A percentile compares a stretch with the other conserved stretches of the same genome.
These are phyloP conservation scores for Halictus quadricinctus DNA, from an alignment of 2,888 invertebrate species.

Conservation along the genomic window DNA sequence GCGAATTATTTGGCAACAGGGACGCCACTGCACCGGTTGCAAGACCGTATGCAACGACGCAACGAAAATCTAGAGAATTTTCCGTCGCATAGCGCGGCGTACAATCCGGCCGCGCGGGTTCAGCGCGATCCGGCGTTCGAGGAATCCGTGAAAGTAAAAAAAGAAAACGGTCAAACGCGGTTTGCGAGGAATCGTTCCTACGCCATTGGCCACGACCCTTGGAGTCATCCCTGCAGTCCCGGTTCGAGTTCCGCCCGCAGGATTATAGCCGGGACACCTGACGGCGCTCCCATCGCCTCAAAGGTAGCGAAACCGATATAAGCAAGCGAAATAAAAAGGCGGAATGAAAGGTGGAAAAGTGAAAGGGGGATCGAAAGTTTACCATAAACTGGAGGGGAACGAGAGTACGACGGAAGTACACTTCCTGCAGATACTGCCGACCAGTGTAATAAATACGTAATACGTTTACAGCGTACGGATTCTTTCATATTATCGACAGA, in stretches of 20 bases:
- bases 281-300: conserved; percentile 71
- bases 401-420: background rate
- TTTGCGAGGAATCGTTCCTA: conserved; percentile 53
- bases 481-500: background rate
- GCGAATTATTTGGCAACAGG: conserved; percentile 40
- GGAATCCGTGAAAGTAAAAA: conserved; percentile 33
- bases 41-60: conserved; percentile 27
- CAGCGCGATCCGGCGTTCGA: conserved; percentile 35
- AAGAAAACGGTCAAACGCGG: conserved; percentile 58
- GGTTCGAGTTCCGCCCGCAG: conserved; percentile 71
- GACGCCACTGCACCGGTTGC: background rate
- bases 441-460: background rate
- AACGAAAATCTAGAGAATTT: conserved; percentile 53
- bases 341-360: conserved; percentile 34
- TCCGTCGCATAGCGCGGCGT: conserved; percentile 16
- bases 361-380: conserved; percentile 26
- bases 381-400: conserved; percentile 5
- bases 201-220: conserved; percentile 61
- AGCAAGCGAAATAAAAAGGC: conserved; percentile 57
- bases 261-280: conserved; percentile 79
- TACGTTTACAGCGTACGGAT: background rate
- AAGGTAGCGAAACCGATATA: conserved; percentile 51
- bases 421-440: background rate
- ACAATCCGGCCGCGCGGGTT: conserved; percentile 43
- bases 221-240: conserved; percentile 51